Evolutionary conservation across 2,797 vertebrate genomes (phyloP), one percentile per base, ranked within the genome.

Genomic region (Chiroxiphia lanceolata): DNA sequence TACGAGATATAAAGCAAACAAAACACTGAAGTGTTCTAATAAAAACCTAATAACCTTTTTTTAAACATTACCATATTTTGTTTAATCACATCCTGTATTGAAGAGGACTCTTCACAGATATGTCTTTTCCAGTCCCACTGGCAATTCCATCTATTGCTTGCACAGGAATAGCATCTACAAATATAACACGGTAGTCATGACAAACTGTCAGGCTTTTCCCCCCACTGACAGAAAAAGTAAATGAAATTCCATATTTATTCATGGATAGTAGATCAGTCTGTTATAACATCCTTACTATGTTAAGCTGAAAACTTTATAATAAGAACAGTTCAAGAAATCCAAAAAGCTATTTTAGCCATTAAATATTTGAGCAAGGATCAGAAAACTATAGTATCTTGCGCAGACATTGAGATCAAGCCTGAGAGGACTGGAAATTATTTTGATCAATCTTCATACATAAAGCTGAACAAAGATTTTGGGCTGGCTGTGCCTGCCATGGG

Each of bases 131-230:
- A 98, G 87, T 98, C 98, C 99, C 99, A 99, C 96, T 99, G 99
- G 94, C 99, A 99, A 68, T 98, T 98, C 99, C 99, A 99, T 57
- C 93, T 95, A 96, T 98, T 99, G 96, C 98, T 98, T 90, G 99
- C 98, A 89, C 99, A 99, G 36, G 99, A 98, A 96, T 98, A 98
- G 95, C 99, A 99, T 95, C 99, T 99, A 95, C 38, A 95, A 97
- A 96, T 72, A 92, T 89, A 93, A 94, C 25, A 86, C n/a, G 72
- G 83, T 63, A 93, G 83, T 91, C 80, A 83, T 69, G 83, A 95
- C 83, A 95, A 94, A 90, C 89, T 80, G 51, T 74, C 60, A 82
- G 64, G 40, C 15, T 82, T 90, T 82, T 69, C 7, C 27, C 45
- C 36, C 48, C 56, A 36, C 14, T 77, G 51, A 75, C 53, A 92